Evolutionary conservation across 1,140 invertebrate genomes (phyloP).

Genomic region (Odontomachus brunneus): DNA sequence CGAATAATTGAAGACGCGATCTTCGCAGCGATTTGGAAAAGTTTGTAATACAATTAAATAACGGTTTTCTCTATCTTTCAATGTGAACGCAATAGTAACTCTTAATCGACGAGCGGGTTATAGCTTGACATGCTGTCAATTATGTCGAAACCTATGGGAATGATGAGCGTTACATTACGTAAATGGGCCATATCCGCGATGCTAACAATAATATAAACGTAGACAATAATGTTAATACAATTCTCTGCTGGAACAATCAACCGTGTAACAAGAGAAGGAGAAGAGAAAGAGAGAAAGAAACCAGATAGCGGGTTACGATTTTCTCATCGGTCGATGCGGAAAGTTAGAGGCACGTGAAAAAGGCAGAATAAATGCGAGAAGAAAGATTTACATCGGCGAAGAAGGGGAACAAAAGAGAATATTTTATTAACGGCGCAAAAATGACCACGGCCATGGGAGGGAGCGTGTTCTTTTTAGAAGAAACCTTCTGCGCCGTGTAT

Average conservation of each 20-base stretch:
- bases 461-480: conserved; percentile 44
- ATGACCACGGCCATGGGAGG: conserved; percentile 30
- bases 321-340: conserved; percentile 31
- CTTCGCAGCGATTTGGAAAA: too few species aligned
- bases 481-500: conserved; percentile 38
- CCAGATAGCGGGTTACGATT: neutral
- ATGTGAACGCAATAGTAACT: too few species aligned
- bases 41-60: too few species aligned
- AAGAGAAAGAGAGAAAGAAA: conserved; percentile 14
- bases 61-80: too few species aligned
- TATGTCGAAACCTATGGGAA: too few species aligned
- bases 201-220: too few species aligned
- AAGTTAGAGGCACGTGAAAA: conserved; percentile 42
- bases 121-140: too few species aligned
- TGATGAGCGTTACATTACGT: too few species aligned
- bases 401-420: conserved; percentile 50
- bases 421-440: conserved; percentile 59
- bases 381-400: conserved; percentile 52
- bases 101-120: too few species aligned
- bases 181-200: too few species aligned
- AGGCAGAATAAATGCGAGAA: conserved; percentile 53
- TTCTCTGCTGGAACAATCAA: conserved; percentile 25
- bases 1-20: too few species aligned
- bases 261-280: neutral
- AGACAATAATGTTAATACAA: conserved; percentile 31